Percentiles rank a stretch among this genome's conserved stretches.
Evolutionary conservation across 2,113 vertebrate genomes (phyloP).

Genomic region (Laticauda colubrina): DNA sequence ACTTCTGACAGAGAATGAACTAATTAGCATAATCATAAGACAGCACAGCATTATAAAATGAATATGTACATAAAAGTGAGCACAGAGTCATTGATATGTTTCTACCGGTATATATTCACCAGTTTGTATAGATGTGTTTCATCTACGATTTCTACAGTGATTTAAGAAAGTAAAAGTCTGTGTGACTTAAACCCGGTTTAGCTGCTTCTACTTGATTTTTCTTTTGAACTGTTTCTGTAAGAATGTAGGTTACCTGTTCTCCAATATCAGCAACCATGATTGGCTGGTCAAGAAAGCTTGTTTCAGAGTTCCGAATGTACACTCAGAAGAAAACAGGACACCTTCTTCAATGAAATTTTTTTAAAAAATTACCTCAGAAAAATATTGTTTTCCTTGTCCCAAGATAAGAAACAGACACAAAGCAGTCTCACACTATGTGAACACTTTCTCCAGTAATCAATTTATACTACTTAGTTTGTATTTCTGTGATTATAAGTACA

Average conservation of each 20-base stretch:
- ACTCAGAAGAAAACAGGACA: not conserved
- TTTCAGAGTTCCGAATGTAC: conserved; percentile 8
- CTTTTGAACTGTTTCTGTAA: conserved; percentile 1
- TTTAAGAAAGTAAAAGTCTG: not conserved
- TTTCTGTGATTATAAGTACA: conserved; percentile 32
- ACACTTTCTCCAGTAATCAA: conserved; percentile 41
- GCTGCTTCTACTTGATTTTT: not conserved
- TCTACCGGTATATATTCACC: not conserved
- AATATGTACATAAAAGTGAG: not conserved
- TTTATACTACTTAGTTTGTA: conserved; percentile 53
- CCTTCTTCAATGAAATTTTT: not conserved
- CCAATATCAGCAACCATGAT: not conserved
- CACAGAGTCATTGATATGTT: not conserved
- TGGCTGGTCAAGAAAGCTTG: not conserved
- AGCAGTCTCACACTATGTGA: conserved; percentile 26
- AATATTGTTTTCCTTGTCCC: conserved; percentile 39
- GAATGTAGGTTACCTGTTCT: conserved; percentile 2
- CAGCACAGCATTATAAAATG: not conserved
- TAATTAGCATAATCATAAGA: not conserved
- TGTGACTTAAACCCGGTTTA: not conserved
- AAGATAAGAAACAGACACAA: conserved; percentile 53
- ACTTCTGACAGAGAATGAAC: conserved; percentile 61
- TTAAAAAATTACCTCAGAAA: not conserved
- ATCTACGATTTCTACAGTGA: not conserved
- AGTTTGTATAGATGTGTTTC: not conserved